Percentiles rank a stretch among this genome's conserved stretches.
phyloP scores from a whole-genome alignment of 2,888 invertebrate species.

The Griposia aprilina region DNA sequence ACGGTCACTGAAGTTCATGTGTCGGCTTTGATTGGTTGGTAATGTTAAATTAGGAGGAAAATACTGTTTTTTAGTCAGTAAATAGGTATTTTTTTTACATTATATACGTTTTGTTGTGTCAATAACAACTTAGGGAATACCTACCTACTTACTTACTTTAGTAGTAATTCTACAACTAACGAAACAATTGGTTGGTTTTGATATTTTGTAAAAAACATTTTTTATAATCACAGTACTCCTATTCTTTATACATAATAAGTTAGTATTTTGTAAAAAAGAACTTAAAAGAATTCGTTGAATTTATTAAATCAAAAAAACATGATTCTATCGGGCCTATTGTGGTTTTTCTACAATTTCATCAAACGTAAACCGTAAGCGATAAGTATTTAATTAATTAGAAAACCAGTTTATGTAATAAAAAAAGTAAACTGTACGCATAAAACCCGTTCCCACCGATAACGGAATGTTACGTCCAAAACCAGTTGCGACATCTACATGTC shows the following conservation, averaged over 20 bases:
- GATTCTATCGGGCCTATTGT: no score
- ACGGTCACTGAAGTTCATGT: background rate
- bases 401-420: conserved; percentile 60
- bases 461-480: conserved; percentile 56
- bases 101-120: background rate
- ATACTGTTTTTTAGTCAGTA: conserved; percentile 14
- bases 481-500: conserved; percentile 77
- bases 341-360: conserved; percentile 12
- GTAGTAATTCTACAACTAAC: background rate
- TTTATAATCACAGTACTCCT: background rate
- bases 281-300: background rate
- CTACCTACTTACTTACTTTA: background rate
- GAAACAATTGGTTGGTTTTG: background rate
- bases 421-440: conserved; percentile 57
- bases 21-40: background rate
- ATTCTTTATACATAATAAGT: background rate
- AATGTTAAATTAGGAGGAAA: background rate
- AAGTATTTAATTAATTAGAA: conserved; percentile 24
- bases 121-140: background rate
- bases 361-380: conserved; percentile 18
- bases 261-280: background rate
- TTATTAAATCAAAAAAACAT: background rate
- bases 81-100: no score
- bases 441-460: conserved; percentile 67
- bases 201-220: conserved; percentile 5